Evolutionary conservation across 1,140 invertebrate genomes (phyloP).

Genomic region (Anastatus disparis): DNA sequence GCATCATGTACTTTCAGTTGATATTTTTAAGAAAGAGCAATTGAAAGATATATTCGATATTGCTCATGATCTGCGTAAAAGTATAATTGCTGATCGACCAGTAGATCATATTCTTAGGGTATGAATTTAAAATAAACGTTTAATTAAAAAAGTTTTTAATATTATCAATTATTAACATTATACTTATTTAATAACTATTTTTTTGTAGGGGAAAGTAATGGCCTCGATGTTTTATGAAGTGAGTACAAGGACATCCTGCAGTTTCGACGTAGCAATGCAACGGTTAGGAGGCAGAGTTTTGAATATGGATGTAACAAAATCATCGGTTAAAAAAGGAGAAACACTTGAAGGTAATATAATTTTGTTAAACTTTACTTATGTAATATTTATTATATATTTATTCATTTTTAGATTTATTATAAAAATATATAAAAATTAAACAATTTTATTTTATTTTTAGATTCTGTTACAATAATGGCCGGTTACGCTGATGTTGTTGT

Average conservation of each 20-base stretch:
- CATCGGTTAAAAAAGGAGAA: conserved; percentile 97
- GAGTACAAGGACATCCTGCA: conserved; percentile 94
- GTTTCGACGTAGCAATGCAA: conserved; percentile 96
- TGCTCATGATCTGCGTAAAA: conserved; percentile 86
- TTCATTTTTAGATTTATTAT: background rate
- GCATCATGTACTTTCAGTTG: conserved; percentile 86
- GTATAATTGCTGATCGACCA: conserved; percentile 83
- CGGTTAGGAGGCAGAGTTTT: conserved; percentile 92
- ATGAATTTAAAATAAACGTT: no score
- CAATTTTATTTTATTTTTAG: conserved; percentile 59
- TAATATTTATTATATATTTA: conserved; percentile 1
- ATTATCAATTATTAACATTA: background rate
- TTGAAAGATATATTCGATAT: conserved; percentile 95
- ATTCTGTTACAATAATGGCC: conserved; percentile 86
- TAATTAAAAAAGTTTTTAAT: background rate
- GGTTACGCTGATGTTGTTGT: conserved; percentile 93
- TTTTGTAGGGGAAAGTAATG: conserved; percentile 87
- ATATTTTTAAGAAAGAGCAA: conserved; percentile 89
- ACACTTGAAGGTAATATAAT: conserved; percentile 82
- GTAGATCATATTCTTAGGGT: conserved; percentile 88
- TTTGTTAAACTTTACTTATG: no score
- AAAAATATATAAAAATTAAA: background rate
- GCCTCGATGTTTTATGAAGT: conserved; percentile 97
- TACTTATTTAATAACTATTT: conserved; percentile 2
- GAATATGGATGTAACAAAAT: conserved; percentile 87